These are phyloP conservation scores for Bombycilla garrulus DNA, from an alignment of 2,113 vertebrate species.

Conservation along the genomic window DNA sequence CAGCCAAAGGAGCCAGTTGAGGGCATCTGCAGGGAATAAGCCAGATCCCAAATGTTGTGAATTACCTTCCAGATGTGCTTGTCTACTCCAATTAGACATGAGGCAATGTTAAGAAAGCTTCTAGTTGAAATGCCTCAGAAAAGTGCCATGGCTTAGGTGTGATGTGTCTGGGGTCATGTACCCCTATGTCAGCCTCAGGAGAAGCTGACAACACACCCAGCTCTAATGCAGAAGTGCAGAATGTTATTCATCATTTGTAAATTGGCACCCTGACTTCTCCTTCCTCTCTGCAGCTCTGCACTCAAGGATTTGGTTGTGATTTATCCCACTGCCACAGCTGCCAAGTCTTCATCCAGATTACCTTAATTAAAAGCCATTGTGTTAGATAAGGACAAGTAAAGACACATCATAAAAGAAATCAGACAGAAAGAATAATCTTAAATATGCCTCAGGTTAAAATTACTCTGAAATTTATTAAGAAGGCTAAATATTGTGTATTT, in stretches of 20 bases:
- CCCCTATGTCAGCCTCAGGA: neutral
- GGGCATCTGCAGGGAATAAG: neutral
- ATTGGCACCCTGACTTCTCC: neutral
- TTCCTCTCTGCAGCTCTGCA: neutral
- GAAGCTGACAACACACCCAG: neutral
- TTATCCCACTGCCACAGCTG: neutral
- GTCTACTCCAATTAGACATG: neutral
- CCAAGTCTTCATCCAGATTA: neutral
- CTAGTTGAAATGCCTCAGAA: neutral
- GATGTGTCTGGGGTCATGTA: neutral
- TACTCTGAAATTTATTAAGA: conserved; percentile 18
- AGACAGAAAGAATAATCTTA: neutral
- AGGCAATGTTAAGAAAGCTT: neutral
- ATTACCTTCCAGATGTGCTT: neutral
- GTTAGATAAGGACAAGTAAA: conserved; percentile 29
- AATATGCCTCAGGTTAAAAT: neutral
- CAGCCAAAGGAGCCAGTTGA: neutral
- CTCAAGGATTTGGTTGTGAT: neutral
- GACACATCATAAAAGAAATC: neutral
- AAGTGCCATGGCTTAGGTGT: neutral
- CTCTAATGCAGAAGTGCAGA: neutral
- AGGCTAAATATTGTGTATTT: neutral
- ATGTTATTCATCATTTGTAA: neutral
- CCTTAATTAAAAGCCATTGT: conserved; percentile 13
- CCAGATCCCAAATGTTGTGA: neutral